A percentile compares a stretch with the other conserved stretches of the same genome.
phyloP scores from a whole-genome alignment of 2,888 invertebrate species.

The Conops quadrifasciatus region DNA sequence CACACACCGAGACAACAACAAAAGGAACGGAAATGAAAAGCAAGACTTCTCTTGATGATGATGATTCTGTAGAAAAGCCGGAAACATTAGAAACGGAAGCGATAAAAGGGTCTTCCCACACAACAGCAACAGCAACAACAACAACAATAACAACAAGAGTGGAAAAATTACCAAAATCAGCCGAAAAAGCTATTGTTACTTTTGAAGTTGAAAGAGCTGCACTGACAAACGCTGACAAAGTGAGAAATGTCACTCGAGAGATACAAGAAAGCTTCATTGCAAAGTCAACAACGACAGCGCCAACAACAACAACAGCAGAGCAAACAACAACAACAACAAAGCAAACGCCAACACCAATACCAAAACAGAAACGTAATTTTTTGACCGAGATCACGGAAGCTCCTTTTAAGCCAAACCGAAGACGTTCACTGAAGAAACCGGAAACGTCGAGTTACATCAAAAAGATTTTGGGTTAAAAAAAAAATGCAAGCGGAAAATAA shows the following conservation, averaged over 20 bases:
- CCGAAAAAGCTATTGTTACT: no score
- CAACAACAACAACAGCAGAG: conserved; percentile 36
- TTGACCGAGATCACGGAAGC: conserved; percentile 62
- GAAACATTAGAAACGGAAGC: neutral
- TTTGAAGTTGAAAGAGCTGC: no score
- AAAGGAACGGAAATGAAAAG: conserved; percentile 8
- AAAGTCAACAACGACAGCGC: conserved; percentile 35
- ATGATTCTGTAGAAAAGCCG: neutral
- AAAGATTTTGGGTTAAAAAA: conserved; percentile 63
- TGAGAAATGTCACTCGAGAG: no score
- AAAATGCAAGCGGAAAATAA: neutral
- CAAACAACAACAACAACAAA: conserved; percentile 43
- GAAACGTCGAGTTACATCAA: conserved; percentile 65
- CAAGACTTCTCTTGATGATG: conserved; percentile 8
- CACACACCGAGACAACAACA: neutral
- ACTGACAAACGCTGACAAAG: no score
- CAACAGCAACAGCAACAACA: conserved; percentile 36
- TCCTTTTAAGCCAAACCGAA: conserved; percentile 64
- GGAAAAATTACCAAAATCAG: conserved; percentile 32
- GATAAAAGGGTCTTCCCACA: neutral
- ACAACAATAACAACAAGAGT: conserved; percentile 35
- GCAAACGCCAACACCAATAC: conserved; percentile 22
- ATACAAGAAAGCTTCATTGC: no score
- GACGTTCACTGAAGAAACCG: conserved; percentile 63
- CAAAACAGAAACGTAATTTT: conserved; percentile 56